Conservation (phyloP, 2,113 vertebrate species). For the Carassius carassius region DNA sequence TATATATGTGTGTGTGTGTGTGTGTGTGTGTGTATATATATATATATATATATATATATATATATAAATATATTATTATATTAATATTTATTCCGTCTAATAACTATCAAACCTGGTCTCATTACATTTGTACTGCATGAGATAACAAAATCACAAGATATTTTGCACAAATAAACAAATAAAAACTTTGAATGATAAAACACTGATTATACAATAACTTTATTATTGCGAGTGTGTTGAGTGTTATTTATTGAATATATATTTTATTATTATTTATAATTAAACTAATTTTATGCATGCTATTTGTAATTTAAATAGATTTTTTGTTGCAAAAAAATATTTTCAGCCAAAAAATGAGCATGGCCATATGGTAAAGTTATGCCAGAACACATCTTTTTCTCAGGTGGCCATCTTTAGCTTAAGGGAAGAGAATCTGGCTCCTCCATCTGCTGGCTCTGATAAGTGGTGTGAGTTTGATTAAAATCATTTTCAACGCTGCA, state of each 20-base stretch:
- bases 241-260: neutral
- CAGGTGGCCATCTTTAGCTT: slow-evolving; percentile 36
- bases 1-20: too few species aligned
- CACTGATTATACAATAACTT: neutral
- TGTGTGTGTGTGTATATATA: too few species aligned
- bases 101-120: too few species aligned
- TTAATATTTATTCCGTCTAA: too few species aligned
- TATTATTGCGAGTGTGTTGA: neutral
- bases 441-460: slow-evolving; percentile 40
- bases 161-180: too few species aligned
- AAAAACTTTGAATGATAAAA: too few species aligned
- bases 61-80: too few species aligned
- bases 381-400: slow-evolving; percentile 14
- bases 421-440: slow-evolving; percentile 21
- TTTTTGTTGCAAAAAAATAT: neutral
- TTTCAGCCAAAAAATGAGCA: neutral
- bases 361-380: neutral
- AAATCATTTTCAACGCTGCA: slow-evolving; percentile 40
- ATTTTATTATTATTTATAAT: neutral
- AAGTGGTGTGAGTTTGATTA: slow-evolving; percentile 50
- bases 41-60: too few species aligned
- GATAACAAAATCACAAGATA: too few species aligned
- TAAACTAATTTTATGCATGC: neutral
- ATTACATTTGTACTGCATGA: too few species aligned
- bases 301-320: neutral